Evolutionary conservation across 2,113 vertebrate species (phyloP).

Genomic region (Echinops telfairi): DNA sequence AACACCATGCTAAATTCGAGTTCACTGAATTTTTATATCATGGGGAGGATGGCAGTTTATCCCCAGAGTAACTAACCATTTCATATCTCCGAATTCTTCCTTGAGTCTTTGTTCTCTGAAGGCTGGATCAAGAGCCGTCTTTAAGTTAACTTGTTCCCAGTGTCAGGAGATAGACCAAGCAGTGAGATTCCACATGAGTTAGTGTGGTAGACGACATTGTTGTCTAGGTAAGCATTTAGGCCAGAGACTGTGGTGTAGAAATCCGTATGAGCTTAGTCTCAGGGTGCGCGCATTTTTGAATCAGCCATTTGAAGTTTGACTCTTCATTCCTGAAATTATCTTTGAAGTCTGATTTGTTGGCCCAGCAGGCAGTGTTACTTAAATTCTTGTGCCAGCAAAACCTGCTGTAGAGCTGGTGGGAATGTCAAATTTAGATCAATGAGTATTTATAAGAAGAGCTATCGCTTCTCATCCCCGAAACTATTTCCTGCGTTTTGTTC

Average conservation of each 20-base stretch:
- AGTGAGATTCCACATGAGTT: conserved; percentile 49
- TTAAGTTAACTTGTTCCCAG: conserved; percentile 64
- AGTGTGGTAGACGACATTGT: conserved; percentile 65
- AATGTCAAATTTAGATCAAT: conserved; percentile 10
- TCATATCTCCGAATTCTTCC: not conserved
- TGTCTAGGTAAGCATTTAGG: conserved; percentile 72
- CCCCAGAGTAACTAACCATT: conserved; percentile 5
- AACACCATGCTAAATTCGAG: not conserved
- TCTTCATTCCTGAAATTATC: conserved; percentile 59
- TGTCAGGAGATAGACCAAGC: conserved; percentile 33
- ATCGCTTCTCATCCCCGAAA: conserved; percentile 47
- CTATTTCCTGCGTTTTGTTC: conserved; percentile 70
- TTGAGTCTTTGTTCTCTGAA: conserved; percentile 67
- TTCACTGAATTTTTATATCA: conserved; percentile 7
- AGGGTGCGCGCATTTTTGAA: not conserved
- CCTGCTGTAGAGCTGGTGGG: conserved; percentile 27
- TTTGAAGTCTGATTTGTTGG: conserved; percentile 67
- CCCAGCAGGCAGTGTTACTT: conserved; percentile 43
- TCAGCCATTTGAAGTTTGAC: conserved; percentile 45
- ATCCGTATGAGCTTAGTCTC: not conserved
- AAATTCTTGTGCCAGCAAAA: not conserved
- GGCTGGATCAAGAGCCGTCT: conserved; percentile 61
- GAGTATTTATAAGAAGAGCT: conserved; percentile 44
- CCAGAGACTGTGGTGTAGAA: conserved; percentile 72
- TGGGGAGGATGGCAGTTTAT: not conserved